Evolutionary conservation across 2,888 invertebrate genomes (phyloP), one percentile per base, ranked within the genome.

Genomic region (Drosophila demipolita): DNA sequence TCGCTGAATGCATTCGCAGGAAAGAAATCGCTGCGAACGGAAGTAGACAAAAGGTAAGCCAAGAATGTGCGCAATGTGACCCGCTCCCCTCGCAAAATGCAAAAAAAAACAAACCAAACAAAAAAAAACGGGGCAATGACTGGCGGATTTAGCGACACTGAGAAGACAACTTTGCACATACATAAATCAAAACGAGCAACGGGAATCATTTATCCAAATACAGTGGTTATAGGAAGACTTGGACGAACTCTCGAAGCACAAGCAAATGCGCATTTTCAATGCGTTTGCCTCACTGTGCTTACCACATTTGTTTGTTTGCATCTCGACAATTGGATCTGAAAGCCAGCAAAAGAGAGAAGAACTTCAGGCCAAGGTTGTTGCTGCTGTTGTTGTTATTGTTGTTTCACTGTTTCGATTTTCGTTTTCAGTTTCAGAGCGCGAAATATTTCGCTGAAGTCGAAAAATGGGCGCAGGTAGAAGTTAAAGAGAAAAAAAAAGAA

Each of bases 351-450:
- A 29, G 68, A 42, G 20, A 23, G 53, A 62, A 71, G 77, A 72
- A 67, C 67, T 78, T 73, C 65, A 85, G 88, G 86, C 86, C 86
- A 86, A 86, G 86, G 86, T 84, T 89, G 88, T 78, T 78, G 77
- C 52, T 67, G 53, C 50, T 54, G 62, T 35, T 48, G 59, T 45
- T 78, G 77, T 52, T 70, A 48, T 32, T 53, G 32, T 36, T 52
- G 38, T 48, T 65, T 26, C 42, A 35, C 33, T 54, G 59, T 66
- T 86, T 86, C 70, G 55, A 81, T 62, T 78, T 82, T 59, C 59
- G 42, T 69, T 68, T 82, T 77, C 73, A 40, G 77, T 80, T 70
- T 71, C 49, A 57, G 63, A 58, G 53, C 69, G 74, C 74, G 66
- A 74, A 63, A 73, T 80, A 66, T 79, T 79, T 80, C 50, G 59